A percentile compares a stretch with the other conserved stretches of the same genome.
Conservation (phyloP, 2,888 invertebrate genomes). For the Artemia sinica region DNA sequence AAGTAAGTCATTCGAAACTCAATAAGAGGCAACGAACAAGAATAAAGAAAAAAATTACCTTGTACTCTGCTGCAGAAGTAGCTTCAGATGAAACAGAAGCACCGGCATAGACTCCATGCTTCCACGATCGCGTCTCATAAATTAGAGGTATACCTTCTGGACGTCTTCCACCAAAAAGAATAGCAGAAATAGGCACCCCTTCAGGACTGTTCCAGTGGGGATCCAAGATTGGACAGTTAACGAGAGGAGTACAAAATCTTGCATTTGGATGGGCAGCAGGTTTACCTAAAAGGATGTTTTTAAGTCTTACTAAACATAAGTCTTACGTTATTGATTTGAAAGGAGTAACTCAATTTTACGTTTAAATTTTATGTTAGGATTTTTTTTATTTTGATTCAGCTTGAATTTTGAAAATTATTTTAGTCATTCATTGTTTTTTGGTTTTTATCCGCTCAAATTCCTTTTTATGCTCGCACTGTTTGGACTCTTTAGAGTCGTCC, state of each 20-base stretch:
- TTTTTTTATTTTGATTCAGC: too few relatives aligned
- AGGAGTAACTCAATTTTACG: too few relatives aligned
- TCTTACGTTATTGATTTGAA: too few relatives aligned
- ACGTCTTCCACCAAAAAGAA: conserved; percentile 86
- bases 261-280: conserved; percentile 96
- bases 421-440: too few relatives aligned
- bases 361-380: too few relatives aligned
- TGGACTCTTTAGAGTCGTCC: too few relatives aligned
- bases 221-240: conserved; percentile 90
- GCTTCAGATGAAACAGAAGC: conserved; percentile 88
- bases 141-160: conserved; percentile 87
- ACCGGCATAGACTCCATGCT: conserved; percentile 89
- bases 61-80: conserved; percentile 91
- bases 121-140: conserved; percentile 79
- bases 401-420: too few relatives aligned
- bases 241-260: conserved; percentile 81
- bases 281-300: conserved; percentile 32
- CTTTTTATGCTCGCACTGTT: too few relatives aligned
- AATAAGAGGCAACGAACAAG: not conserved
- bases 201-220: conserved; percentile 74
- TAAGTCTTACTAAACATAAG: too few relatives aligned
- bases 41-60: conserved; percentile 32
- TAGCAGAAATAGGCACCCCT: conserved; percentile 91
- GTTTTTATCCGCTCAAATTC: too few relatives aligned
- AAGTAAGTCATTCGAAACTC: not conserved